Base-by-base conservation (phyloP, 1,140 invertebrate genomes). In the Trichomalopsis sarcophagae region DNA sequence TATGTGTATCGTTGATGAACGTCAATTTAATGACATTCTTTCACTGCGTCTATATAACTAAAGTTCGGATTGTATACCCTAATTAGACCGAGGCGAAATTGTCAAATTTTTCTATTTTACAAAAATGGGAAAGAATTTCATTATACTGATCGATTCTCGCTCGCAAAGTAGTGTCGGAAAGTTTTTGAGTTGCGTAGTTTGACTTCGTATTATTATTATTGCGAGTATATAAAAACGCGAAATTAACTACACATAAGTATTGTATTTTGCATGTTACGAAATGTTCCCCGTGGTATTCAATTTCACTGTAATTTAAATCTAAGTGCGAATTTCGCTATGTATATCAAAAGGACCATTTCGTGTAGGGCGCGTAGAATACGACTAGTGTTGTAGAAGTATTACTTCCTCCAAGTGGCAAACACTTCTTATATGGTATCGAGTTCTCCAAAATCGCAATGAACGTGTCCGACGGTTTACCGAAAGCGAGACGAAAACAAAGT, bases 281-380 rank as follows among this genome's bases (percentile, higher is more conserved):
- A 77, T 77, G 75, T 47, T 77, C 21, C 44, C 75, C 30, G 2
- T 62, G 69, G 50, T 82, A 76, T 76, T 68, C 27, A 76, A 68
- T 40, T 76, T 81, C 44, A 81, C 47, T 82, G 55, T 66, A 77
- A 77, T 78, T 69, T 84, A 84, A 68, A 69, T 77, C 40, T 66
- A 84, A 77, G n/a, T 40, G 73, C 81, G 55, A 68, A 76, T 82
- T 76, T 71, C 74, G 40, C 40, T 73, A 40, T 73, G 13, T 82
- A 44, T 40, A 36, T 17, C 6, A 84, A 80, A 78, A 33, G 76
- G 74, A 78, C 68, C 77, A 84, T 74, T 79, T 44, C 77, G 55
- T 44, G 9, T 77, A 79, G 82, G 36, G 23, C n/a, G 55, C 7
- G 36, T 77, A 69, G 23, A 78, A 47, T 78, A 40, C 47, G 75